Evolutionary conservation across 2,113 vertebrate genomes (phyloP).

Genomic region (Lophius piscatorius): DNA sequence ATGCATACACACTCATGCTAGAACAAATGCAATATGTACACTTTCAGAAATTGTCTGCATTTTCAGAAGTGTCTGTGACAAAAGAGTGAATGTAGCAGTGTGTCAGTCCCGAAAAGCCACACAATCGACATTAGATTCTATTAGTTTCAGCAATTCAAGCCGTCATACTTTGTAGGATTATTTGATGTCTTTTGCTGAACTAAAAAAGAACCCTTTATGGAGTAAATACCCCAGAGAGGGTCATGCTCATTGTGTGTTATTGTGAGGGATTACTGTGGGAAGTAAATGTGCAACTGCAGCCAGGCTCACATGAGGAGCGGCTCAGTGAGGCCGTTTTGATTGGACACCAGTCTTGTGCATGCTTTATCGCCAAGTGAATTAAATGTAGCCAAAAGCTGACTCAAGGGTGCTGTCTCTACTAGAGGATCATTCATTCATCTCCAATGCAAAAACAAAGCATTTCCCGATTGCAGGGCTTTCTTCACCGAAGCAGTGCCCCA

Average conservation of each 20-base stretch:
- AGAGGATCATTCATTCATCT: conserved; percentile 37
- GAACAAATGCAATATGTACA: conserved; percentile 47
- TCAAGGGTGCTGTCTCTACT: conserved; percentile 37
- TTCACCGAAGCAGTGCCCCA: not conserved
- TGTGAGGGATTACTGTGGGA: conserved; percentile 58
- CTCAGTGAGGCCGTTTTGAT: conserved; percentile 65
- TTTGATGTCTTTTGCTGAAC: conserved; percentile 14
- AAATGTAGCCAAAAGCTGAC: conserved; percentile 61
- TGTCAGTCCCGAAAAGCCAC: conserved; percentile 2
- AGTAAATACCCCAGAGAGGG: conserved; percentile 8
- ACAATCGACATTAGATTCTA: not conserved
- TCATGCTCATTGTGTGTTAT: conserved; percentile 1
- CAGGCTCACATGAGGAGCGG: conserved; percentile 63
- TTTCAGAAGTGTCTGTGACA: conserved; percentile 48
- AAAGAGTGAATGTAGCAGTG: conserved; percentile 8
- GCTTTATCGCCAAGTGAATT: conserved; percentile 61
- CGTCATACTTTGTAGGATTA: conserved; percentile 28
- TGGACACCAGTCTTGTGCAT: conserved; percentile 31
- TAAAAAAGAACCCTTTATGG: conserved; percentile 15
- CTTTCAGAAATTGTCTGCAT: conserved; percentile 34
- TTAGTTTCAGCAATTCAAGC: conserved; percentile 15
- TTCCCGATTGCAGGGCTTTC: not conserved
- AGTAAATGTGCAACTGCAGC: conserved; percentile 48
- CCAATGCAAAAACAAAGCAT: conserved; percentile 16
- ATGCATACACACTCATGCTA: conserved; percentile 21